These are phyloP conservation scores for Bugula neritina DNA, from an alignment of 2,888 invertebrate species.

Conservation along the genomic window DNA sequence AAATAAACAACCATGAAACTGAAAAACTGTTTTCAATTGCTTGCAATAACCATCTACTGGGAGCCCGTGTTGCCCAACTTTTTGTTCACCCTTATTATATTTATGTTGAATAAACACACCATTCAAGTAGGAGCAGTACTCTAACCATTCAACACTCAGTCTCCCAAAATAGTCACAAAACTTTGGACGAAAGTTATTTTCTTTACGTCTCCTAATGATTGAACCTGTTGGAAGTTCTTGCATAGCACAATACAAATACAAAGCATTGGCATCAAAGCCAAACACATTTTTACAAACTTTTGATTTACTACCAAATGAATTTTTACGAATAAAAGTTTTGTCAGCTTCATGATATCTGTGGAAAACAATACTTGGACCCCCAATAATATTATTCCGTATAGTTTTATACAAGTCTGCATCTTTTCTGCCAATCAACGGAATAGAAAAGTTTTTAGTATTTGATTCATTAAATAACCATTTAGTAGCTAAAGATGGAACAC, in stretches of 20 bases:
- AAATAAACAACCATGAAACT: conserved; percentile 1
- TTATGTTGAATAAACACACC: neutral
- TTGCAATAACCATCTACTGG: neutral
- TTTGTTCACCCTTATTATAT: neutral
- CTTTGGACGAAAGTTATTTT: neutral
- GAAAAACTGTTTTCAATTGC: neutral
- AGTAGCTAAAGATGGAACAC: neutral
- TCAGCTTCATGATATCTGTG: neutral
- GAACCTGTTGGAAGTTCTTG: neutral
- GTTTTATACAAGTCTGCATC: neutral
- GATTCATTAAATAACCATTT: neutral
- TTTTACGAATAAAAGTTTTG: neutral
- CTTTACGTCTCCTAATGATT: neutral
- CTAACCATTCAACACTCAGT: neutral
- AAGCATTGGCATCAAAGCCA: conserved; percentile 1
- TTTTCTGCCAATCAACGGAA: neutral
- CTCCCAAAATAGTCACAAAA: neutral
- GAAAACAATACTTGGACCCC: neutral
- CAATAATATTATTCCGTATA: neutral
- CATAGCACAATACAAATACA: neutral
- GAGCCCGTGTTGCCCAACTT: neutral
- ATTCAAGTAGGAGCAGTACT: neutral
- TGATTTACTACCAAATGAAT: neutral
- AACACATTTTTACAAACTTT: neutral
- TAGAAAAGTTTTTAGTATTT: neutral